These are phyloP conservation scores for Schlechtendalia chinensis DNA, from an alignment of 1,140 invertebrate genomes.

Conservation along the genomic window DNA sequence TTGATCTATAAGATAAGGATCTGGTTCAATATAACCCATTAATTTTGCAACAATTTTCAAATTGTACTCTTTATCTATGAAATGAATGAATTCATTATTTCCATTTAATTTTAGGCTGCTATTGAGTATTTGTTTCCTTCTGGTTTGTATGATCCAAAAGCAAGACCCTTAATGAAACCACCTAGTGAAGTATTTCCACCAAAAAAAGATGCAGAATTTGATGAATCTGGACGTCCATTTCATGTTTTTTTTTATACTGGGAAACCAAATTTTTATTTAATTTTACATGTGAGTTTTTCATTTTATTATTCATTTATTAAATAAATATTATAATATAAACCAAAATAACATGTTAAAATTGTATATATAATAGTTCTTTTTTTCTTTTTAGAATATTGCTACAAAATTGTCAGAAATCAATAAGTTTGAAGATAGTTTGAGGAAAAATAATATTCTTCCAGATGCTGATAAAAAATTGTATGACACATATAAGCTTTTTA, in stretches of 20 bases:
- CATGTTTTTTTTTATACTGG: slow-evolving; percentile 88
- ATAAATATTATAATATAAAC: slow-evolving; percentile 33
- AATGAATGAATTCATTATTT: slow-evolving; percentile 9
- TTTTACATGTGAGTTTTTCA: slow-evolving; percentile 71
- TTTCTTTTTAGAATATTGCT: slow-evolving; percentile 61
- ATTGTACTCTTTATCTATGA: not conserved
- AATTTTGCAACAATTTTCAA: not conserved
- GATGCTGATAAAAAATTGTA: slow-evolving; percentile 64
- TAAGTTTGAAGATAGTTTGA: slow-evolving; percentile 68
- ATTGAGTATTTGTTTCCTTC: slow-evolving; percentile 91
- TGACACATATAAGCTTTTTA: slow-evolving; percentile 65
- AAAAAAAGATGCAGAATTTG: slow-evolving; percentile 86
- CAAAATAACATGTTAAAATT: not conserved
- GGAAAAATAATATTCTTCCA: slow-evolving; percentile 62
- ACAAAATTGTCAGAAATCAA: slow-evolving; percentile 67
- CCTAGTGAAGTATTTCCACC: slow-evolving; percentile 83
- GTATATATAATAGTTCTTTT: slow-evolving; percentile 48
- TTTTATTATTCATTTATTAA: slow-evolving; percentile 17
- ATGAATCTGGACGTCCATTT: slow-evolving; percentile 79
- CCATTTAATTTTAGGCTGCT: slow-evolving; percentile 65
- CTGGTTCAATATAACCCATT: no score
- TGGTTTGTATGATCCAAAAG: slow-evolving; percentile 76
- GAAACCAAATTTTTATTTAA: slow-evolving; percentile 77
- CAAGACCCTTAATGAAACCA: slow-evolving; percentile 81
- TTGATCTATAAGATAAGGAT: no score